Conservation (phyloP, 2,797 vertebrate genomes). For the Perodicticus potto region DNA sequence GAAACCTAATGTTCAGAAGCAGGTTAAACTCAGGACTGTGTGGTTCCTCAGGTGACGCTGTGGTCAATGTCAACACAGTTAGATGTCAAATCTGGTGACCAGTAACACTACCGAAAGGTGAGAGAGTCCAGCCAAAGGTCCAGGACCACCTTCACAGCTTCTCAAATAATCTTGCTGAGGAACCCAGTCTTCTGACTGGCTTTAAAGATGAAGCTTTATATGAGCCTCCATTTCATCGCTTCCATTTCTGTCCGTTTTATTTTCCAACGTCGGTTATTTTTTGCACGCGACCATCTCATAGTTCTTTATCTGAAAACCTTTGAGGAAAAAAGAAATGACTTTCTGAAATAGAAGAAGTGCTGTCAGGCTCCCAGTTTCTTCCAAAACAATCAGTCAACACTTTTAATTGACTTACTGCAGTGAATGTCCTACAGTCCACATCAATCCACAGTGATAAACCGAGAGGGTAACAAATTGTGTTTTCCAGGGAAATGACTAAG, state of each 20-base stretch:
- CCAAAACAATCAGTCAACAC: background rate
- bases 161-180: background rate
- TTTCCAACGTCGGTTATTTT: background rate
- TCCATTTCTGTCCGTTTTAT: background rate
- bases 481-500: slow-evolving; percentile 30
- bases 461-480: background rate
- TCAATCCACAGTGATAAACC: background rate
- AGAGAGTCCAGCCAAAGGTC: background rate
- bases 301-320: slow-evolving; percentile 22
- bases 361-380: slow-evolving; percentile 5
- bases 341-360: background rate
- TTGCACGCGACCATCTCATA: background rate
- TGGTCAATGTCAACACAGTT: background rate
- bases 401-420: slow-evolving; percentile 13
- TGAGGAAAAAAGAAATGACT: background rate
- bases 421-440: background rate
- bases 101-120: background rate
- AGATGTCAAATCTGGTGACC: background rate
- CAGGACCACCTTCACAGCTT: background rate
- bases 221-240: background rate
- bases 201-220: background rate
- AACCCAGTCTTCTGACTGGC: background rate
- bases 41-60: background rate
- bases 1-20: background rate
- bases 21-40: background rate